phyloP scores from a whole-genome alignment of 2,888 invertebrate genomes.

The Pseudococcus jackbeardsleyi region DNA sequence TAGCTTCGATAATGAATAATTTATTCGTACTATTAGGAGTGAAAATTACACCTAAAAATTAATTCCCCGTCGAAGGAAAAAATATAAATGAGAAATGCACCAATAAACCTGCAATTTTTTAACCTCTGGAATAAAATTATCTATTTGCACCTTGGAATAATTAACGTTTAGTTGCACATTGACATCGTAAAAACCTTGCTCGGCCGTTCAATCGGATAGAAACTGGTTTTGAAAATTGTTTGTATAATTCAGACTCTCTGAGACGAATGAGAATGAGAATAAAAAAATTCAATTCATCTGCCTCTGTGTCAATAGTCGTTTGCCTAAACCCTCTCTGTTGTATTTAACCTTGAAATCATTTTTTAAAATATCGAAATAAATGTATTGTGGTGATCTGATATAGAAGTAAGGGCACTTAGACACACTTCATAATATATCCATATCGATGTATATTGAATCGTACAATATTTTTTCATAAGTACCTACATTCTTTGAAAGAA shows the following conservation, averaged over 20 bases:
- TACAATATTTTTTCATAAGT: background rate
- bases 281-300: constrained; percentile 23
- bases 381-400: background rate
- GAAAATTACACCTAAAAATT: background rate
- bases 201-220: background rate
- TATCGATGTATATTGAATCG: background rate
- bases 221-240: constrained; percentile 24
- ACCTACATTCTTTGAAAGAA: background rate
- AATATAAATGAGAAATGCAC: background rate
- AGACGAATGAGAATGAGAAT: constrained; percentile 18
- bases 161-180: constrained; percentile 7
- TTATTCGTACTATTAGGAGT: background rate
- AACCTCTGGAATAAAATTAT: background rate
- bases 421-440: background rate
- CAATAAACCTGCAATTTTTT: background rate
- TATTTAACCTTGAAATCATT: constrained; percentile 28
- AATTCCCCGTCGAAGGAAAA: background rate
- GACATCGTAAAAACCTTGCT: background rate
- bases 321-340: background rate
- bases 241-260: background rate
- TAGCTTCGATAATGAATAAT: constrained; percentile 1
- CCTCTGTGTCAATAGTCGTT: constrained; percentile 1
- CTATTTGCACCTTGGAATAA: constrained; percentile 21
- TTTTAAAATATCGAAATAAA: constrained; percentile 7
- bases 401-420: background rate